phyloP scores from a whole-genome alignment of 2,113 vertebrate genomes.

The Chaenogobius annularis region DNA sequence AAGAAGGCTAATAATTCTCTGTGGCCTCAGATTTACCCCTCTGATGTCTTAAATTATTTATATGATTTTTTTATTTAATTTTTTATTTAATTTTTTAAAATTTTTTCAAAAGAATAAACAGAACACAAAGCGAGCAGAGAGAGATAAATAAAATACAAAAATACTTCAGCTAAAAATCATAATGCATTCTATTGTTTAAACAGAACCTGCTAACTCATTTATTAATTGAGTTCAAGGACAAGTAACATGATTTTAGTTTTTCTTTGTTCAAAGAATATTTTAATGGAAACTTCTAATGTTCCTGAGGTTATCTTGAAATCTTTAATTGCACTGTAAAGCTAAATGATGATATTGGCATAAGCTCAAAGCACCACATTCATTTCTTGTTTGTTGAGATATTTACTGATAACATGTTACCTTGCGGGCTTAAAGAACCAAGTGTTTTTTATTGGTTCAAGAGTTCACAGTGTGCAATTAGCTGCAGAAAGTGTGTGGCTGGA shows the following conservation, averaged over 20 bases:
- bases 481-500: constrained; percentile 15
- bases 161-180: too few species aligned
- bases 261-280: neutral
- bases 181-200: too few species aligned
- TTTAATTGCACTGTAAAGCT: neutral
- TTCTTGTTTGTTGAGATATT: neutral
- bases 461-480: constrained; percentile 21
- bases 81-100: too few species aligned
- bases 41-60: too few species aligned
- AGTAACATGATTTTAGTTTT: neutral
- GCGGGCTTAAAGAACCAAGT: neutral
- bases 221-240: neutral
- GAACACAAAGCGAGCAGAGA: too few species aligned
- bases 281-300: neutral
- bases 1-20: neutral
- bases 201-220: too few species aligned
- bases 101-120: too few species aligned
- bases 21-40: neutral
- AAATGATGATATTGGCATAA: neutral
- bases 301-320: neutral
- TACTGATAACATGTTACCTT: neutral
- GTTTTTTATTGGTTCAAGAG: constrained; percentile 6
- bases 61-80: too few species aligned
- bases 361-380: neutral
- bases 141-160: too few species aligned